These are phyloP conservation scores for Castor canadensis DNA, from an alignment of 2,113 vertebrate species.

Conservation along the genomic window DNA sequence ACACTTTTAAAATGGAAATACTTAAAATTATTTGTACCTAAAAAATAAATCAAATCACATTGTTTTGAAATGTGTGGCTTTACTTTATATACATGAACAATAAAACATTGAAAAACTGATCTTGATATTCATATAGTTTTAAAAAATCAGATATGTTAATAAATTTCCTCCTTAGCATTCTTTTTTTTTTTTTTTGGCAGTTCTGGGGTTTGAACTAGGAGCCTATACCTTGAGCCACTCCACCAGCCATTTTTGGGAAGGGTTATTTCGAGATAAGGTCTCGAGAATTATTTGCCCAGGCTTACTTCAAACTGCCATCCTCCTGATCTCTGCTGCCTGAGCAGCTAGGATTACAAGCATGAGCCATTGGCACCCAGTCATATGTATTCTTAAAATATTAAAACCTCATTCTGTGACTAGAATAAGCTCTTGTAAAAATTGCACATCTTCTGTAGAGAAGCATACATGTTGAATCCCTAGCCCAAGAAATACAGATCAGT, in stretches of 20 bases:
- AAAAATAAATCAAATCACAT: not conserved
- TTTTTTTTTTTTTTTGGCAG: too few species aligned
- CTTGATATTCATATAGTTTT: constrained; percentile 9
- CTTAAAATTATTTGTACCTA: not conserved
- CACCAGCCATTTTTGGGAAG: too few species aligned
- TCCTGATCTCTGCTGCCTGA: too few species aligned
- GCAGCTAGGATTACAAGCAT: too few species aligned
- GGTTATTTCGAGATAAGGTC: too few species aligned
- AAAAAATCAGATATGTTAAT: not conserved
- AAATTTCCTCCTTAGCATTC: too few species aligned
- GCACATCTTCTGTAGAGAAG: not conserved
- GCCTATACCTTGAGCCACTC: too few species aligned
- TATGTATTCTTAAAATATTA: not conserved
- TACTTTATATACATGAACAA: not conserved
- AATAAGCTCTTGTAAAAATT: not conserved
- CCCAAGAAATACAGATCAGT: constrained; percentile 28
- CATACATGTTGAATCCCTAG: not conserved
- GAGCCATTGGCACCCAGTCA: too few species aligned
- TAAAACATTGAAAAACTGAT: not conserved
- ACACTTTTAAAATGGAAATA: constrained; percentile 30
- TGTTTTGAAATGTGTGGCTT: constrained; percentile 39
- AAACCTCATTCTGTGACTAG: constrained; percentile 43
- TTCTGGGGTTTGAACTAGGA: too few species aligned
- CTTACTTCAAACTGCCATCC: too few species aligned
- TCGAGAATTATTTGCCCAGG: too few species aligned